Percentiles rank a stretch among this genome's conserved stretches.
These are phyloP conservation scores for Serranus cabrilla DNA, from an alignment of 2,797 vertebrate genomes.

Conservation along the genomic window DNA sequence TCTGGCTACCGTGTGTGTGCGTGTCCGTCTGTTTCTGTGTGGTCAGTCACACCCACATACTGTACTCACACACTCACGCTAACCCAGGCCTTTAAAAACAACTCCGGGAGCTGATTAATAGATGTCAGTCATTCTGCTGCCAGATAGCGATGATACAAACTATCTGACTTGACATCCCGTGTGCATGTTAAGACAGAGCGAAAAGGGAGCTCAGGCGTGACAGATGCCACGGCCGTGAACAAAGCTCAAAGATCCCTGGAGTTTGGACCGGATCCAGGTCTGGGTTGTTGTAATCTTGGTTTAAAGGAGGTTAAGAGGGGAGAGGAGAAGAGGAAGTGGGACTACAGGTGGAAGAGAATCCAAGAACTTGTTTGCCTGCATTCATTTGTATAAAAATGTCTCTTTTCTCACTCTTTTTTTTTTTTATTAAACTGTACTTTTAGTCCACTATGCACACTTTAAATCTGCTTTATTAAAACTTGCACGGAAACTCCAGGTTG, in stretches of 20 bases:
- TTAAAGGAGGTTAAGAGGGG: conserved; percentile 37
- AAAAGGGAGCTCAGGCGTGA: neutral
- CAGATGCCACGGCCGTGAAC: conserved; percentile 17
- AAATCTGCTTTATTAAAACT: conserved; percentile 12
- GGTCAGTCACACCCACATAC: conserved; percentile 51
- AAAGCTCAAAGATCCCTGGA: conserved; percentile 22
- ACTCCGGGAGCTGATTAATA: neutral
- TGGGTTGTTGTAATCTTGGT: conserved; percentile 43
- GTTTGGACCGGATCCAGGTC: conserved; percentile 39
- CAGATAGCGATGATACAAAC: neutral
- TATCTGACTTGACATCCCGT: neutral
- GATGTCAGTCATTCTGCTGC: neutral
- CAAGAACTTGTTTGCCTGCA: too few relatives aligned
- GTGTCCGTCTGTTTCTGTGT: conserved; percentile 60
- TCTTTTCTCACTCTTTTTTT: neutral
- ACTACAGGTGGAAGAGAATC: too few relatives aligned
- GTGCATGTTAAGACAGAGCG: neutral
- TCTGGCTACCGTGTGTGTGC: conserved; percentile 74
- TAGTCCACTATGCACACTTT: neutral
- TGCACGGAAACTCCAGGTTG: too few relatives aligned
- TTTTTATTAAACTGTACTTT: neutral
- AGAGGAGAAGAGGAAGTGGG: too few relatives aligned
- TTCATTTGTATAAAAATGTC: neutral
- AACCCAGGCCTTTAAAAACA: neutral
- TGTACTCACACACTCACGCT: neutral